A percentile compares a stretch with the other conserved stretches of the same genome.
These are phyloP conservation scores for Spisula solida DNA, from an alignment of 2,888 invertebrate genomes.

Conservation along the genomic window DNA sequence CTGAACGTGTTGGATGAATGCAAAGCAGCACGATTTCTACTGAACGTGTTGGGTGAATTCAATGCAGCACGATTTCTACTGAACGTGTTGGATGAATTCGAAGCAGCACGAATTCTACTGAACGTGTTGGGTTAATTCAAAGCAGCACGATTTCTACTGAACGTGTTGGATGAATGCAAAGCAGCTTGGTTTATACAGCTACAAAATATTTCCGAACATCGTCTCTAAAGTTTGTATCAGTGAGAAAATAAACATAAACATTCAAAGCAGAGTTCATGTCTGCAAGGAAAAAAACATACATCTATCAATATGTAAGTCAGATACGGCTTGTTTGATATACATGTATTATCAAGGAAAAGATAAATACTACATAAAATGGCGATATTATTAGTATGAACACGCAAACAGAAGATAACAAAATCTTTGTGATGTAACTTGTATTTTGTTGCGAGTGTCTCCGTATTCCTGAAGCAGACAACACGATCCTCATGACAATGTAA, in stretches of 20 bases:
- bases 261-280: constrained; percentile 8
- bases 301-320: not conserved
- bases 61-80: too few species aligned
- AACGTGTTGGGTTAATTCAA: too few species aligned
- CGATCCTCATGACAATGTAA: not conserved
- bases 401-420: not conserved
- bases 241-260: not conserved
- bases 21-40: too few species aligned
- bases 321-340: not conserved
- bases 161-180: too few species aligned
- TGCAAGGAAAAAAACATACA: not conserved
- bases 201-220: not conserved
- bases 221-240: not conserved
- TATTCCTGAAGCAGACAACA: not conserved
- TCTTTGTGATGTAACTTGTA: not conserved
- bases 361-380: not conserved
- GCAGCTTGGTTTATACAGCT: too few species aligned
- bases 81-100: too few species aligned
- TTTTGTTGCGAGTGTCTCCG: not conserved
- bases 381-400: not conserved
- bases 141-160: too few species aligned
- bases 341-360: not conserved
- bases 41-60: too few species aligned
- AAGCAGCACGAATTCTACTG: too few species aligned
- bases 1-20: too few species aligned